These are phyloP conservation scores for Patiria pectinifera DNA, from an alignment of 53 echinoderm and acorn worm genomes.

Conservation along the genomic window DNA sequence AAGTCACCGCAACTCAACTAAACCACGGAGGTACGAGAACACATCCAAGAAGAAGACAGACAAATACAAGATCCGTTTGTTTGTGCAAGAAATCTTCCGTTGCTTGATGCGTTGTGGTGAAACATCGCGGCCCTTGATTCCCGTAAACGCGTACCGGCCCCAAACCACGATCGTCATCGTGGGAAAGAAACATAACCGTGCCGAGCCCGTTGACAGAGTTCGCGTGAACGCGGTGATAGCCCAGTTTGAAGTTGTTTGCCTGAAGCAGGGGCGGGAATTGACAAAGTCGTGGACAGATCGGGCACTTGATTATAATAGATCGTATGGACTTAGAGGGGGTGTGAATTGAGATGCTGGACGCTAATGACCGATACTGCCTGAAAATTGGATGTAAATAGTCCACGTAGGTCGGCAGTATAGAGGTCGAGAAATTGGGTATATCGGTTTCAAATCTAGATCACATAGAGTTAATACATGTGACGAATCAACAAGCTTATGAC, in stretches of 20 bases:
- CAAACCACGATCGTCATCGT: neutral
- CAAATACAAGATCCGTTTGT: slow-evolving; percentile 27
- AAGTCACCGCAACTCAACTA: neutral
- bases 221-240: slow-evolving; percentile 39
- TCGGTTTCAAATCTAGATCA: neutral
- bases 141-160: neutral
- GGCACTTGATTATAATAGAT: slow-evolving; percentile 37
- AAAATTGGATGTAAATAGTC: slow-evolving; percentile 5
- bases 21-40: neutral
- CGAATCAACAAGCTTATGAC: neutral
- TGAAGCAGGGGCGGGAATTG: neutral
- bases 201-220: slow-evolving; percentile 34
- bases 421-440: neutral
- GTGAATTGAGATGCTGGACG: slow-evolving; percentile 23
- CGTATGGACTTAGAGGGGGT: slow-evolving; percentile 38
- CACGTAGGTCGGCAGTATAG: neutral
- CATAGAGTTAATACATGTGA: neutral
- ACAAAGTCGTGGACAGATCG: slow-evolving; percentile 2
- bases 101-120: neutral
- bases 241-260: slow-evolving; percentile 46
- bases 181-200: neutral
- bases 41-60: neutral
- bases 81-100: slow-evolving; percentile 17
- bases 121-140: neutral
- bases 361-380: slow-evolving; percentile 22